Evolutionary conservation across 2,888 invertebrate genomes (phyloP), one percentile per base, ranked within the genome.

Genomic region (Phlogophora meticulosa): DNA sequence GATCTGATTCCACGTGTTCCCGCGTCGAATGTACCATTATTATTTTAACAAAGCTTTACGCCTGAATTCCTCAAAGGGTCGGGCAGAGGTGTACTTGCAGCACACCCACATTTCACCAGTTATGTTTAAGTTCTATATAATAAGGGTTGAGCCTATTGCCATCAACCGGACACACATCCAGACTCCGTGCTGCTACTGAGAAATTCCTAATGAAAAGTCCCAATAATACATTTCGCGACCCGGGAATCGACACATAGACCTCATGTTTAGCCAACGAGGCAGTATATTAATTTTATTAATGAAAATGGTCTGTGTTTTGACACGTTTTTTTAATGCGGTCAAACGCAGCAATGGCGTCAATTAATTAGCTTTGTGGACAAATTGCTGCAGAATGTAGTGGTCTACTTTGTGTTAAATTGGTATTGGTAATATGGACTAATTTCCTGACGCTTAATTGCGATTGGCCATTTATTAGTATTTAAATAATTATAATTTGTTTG

Each of bases 331-430:
- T 48, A 60, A 4, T 59, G 48, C 38, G 49, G 17, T 28, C 17
- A 0, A 62, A 34, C 9, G 22, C n/a, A 2, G 28, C 20, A 34
- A 13, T 5, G 68, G 64, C 48, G 56, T 45, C 43, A 40, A 68
- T 68, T 74, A 72, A 72, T 72, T 74, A 68, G 52, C 56, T 61
- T 48, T 38, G 42, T 68, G 68, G 24, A 52, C 52, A 57, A 61
- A 74, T 63, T 59, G 42, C 38, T 43, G n/a, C 51, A 32, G 17
- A 43, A 48, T 48, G 46, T 49, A 56, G 70, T n/a, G 55, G 75
- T 75, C 3, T 43, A 32, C 15, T 59, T 70, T 64, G 76, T 63
- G 51, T 59, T 70, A 22, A 62, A 74, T 48, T 72, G 52, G 24
- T 67, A 49, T 42, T 49, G 53, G 22, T 38, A n/a, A 49, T 49